These are phyloP conservation scores for Spodoptera frugiperda DNA, from an alignment of 1,140 invertebrate genomes.

Conservation along the genomic window DNA sequence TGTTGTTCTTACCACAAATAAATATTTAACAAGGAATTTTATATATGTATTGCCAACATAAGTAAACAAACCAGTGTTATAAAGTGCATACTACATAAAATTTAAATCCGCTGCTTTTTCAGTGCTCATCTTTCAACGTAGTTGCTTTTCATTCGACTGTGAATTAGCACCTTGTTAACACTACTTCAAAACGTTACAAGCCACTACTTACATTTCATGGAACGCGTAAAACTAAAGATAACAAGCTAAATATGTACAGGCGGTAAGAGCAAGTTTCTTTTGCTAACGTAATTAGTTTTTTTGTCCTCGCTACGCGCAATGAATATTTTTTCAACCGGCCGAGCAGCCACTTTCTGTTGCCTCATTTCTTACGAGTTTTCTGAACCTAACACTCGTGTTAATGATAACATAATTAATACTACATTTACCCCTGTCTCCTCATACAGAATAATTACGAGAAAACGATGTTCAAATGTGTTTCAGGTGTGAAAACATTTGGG, in stretches of 20 bases:
- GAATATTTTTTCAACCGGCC: slow-evolving; percentile 19
- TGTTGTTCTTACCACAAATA: slow-evolving; percentile 25
- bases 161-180: slow-evolving; percentile 24
- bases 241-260: slow-evolving; percentile 6
- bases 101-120: slow-evolving; percentile 22
- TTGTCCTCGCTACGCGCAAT: slow-evolving; percentile 21
- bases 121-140: slow-evolving; percentile 17
- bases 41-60: slow-evolving; percentile 25
- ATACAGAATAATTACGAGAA: slow-evolving; percentile 36
- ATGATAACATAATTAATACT: slow-evolving; percentile 48
- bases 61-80: slow-evolving; percentile 11
- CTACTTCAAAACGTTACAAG: slow-evolving; percentile 22
- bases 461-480: slow-evolving; percentile 39
- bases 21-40: slow-evolving; percentile 18
- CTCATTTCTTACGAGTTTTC: slow-evolving; percentile 28
- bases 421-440: slow-evolving; percentile 40
- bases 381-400: slow-evolving; percentile 20
- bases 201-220: background rate
- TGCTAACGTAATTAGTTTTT: slow-evolving; percentile 34
- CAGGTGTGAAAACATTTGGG: slow-evolving; percentile 42
- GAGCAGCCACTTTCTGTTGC: slow-evolving; percentile 8
- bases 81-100: slow-evolving; percentile 1
- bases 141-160: slow-evolving; percentile 7
- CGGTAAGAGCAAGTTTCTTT: slow-evolving; percentile 34
- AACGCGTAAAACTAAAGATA: slow-evolving; percentile 27